These are phyloP conservation scores for Meloidogyne chitwoodi DNA, from an alignment of 1,140 invertebrate genomes.

Conservation along the genomic window DNA sequence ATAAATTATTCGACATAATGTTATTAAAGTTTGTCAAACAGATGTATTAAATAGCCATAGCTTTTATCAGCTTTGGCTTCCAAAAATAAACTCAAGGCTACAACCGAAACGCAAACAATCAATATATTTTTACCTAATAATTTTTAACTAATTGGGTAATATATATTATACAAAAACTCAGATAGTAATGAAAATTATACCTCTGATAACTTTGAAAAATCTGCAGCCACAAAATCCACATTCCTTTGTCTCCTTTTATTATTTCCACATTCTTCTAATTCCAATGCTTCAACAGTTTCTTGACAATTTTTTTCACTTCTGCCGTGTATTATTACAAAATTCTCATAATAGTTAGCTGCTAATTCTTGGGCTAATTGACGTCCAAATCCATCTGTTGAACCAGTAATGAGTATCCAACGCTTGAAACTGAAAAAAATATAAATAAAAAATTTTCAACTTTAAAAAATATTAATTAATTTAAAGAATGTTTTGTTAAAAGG, in stretches of 20 bases:
- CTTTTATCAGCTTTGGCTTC: too few species aligned
- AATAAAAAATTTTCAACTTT: not conserved
- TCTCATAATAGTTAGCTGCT: slow-evolving; percentile 24
- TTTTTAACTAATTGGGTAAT: too few species aligned
- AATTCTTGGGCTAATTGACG: slow-evolving; percentile 34
- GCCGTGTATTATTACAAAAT: slow-evolving; percentile 45
- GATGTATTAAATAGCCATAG: not conserved
- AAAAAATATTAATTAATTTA: too few species aligned
- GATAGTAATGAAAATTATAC: slow-evolving; percentile 7
- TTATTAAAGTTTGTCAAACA: too few species aligned
- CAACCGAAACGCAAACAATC: too few species aligned
- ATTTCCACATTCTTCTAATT: not conserved
- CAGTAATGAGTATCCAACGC: slow-evolving; percentile 37
- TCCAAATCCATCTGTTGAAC: slow-evolving; percentile 35
- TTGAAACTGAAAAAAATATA: slow-evolving; percentile 5
- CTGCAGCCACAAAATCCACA: slow-evolving; percentile 35
- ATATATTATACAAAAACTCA: not conserved
- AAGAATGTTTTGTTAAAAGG: too few species aligned
- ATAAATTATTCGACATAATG: too few species aligned
- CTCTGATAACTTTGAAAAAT: slow-evolving; percentile 36
- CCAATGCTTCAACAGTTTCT: slow-evolving; percentile 27
- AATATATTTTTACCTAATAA: too few species aligned
- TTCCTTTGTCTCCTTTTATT: slow-evolving; percentile 20
- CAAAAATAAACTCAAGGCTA: too few species aligned
- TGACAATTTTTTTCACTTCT: slow-evolving; percentile 28